Evolutionary conservation across 64 coral and sea anemone species (phyloP), one percentile per base, ranked within the genome.

Genomic region (Pocillopora verrucosa): DNA sequence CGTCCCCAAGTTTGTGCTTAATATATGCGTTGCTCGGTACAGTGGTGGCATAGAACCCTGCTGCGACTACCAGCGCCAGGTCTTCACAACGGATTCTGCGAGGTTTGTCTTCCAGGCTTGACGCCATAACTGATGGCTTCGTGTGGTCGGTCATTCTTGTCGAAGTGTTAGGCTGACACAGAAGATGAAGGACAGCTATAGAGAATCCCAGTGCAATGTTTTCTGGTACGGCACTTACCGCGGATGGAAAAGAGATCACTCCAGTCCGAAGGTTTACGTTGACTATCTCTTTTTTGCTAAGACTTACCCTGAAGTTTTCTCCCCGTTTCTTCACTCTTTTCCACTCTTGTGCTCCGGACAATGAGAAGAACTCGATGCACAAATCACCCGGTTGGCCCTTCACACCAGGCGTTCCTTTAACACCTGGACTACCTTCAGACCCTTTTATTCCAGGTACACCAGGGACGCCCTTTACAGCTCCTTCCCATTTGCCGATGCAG

Each of bases 401-500:
- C 13, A 35, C 87, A 1, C 74, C 73, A 11, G 69, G 69, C 11
- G 11, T 76, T 60, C 68, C 68, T 70, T 15, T 73, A 10, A 75
- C 13, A 74, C 68, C 85, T 14, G n/a, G 69, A 5, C 13, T 62
- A 1, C 16, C 19, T 1, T 6, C 1, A 11, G 36, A 17, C 74
- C 68, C n/a, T 16, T 0, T 1, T 11, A 74, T 20, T 16, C 73
- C 73, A 25, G 68, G 13, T 51, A 74, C 56, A 36, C 75, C 72
- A 41, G 72, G 73, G 38, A 81, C 77, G 13, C 92, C 69, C 61
- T 67, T 90, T 38, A 84, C 81, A 69, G 56, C 58, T 9, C 82
- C 88, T 17, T 89, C 0, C 92, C 92, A 94, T 76, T 87, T 94
- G 63, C 92, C 92, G 36, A 94, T 57, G 30, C 88, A 89, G n/a